Conservation (phyloP, 2,113 vertebrate genomes). For the Balaeniceps rex region DNA sequence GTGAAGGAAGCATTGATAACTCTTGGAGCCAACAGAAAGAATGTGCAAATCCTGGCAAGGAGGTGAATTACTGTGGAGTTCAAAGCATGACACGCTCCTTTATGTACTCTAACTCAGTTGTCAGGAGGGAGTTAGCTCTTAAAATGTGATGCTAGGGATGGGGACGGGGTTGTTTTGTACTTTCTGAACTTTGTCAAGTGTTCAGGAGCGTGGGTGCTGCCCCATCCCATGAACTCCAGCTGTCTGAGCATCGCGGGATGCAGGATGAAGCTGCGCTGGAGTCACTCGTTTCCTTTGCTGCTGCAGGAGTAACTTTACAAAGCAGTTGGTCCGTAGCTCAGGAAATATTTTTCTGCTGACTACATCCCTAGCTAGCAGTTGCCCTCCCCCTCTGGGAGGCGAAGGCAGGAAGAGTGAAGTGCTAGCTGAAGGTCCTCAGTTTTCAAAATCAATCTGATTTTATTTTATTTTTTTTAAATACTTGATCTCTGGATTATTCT, state of each 20-base stretch:
- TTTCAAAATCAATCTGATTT: background rate
- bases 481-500: background rate
- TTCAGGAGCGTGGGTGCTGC: background rate
- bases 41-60: slow-evolving; percentile 8
- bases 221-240: background rate
- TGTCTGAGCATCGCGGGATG: background rate
- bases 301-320: background rate
- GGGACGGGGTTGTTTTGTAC: background rate
- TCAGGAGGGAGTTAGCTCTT: background rate
- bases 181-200: background rate
- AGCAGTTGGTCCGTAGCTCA: background rate
- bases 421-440: background rate
- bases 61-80: background rate
- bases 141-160: background rate
- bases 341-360: slow-evolving; percentile 28
- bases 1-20: background rate
- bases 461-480: background rate
- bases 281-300: background rate
- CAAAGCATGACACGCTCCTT: background rate
- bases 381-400: background rate
- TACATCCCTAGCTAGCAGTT: background rate
- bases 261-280: background rate
- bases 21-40: background rate
- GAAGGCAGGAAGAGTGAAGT: background rate
- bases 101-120: background rate